These are phyloP conservation scores for Mus minutoides DNA, from an alignment of 2,797 vertebrate species.

Conservation along the genomic window DNA sequence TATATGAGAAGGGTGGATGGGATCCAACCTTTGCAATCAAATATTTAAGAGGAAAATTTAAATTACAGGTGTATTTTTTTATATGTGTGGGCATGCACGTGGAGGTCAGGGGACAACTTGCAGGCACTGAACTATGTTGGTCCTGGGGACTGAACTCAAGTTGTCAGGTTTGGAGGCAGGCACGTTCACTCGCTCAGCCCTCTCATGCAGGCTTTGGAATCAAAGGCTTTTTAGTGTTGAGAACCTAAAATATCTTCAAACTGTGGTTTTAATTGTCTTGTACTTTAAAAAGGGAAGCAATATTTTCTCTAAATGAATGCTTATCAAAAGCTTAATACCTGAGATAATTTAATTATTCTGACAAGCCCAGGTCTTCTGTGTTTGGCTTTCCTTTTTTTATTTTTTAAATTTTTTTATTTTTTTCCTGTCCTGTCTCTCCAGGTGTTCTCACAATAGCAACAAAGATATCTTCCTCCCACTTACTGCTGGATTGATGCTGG, in stretches of 20 bases:
- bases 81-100: neutral
- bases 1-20: neutral
- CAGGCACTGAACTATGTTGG: neutral
- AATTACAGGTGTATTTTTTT: neutral
- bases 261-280: neutral
- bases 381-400: neutral
- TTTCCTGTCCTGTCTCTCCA: neutral
- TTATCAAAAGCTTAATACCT: neutral
- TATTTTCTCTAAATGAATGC: slow-evolving; percentile 28
- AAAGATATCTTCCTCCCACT: slow-evolving; percentile 25
- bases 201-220: neutral
- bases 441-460: neutral
- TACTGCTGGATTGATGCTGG: neutral
- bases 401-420: neutral
- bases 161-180: neutral
- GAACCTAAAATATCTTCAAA: neutral
- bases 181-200: neutral
- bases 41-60: neutral
- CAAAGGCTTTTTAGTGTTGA: neutral
- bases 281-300: slow-evolving; percentile 32
- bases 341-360: slow-evolving; percentile 7
- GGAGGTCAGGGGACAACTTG: neutral
- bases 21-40: neutral
- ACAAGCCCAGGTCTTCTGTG: neutral
- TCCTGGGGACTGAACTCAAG: no score